Conservation (phyloP, 2,888 invertebrate species). For the Schizotus pectinicornis region DNA sequence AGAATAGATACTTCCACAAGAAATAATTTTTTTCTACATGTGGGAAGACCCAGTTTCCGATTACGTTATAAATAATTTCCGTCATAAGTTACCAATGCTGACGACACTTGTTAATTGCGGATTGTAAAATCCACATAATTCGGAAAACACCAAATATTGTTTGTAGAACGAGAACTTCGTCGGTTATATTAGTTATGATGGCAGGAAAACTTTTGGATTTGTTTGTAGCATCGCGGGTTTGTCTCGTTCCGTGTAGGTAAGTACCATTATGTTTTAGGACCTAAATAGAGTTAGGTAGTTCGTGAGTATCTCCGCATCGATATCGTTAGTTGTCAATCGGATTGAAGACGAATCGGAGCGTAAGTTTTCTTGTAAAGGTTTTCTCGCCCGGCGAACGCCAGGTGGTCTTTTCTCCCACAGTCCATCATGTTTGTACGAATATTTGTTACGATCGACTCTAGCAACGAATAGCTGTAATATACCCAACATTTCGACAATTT, state of each 20-base stretch:
- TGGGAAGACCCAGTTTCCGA: too few species aligned
- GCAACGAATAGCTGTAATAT: constrained; percentile 43
- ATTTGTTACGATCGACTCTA: constrained; percentile 48
- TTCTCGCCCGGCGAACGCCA: constrained; percentile 40
- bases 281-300: constrained; percentile 8
- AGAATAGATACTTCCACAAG: too few species aligned
- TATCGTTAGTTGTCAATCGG: constrained; percentile 44
- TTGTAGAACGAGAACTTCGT: too few species aligned
- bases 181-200: too few species aligned
- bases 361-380: constrained; percentile 38
- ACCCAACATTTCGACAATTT: constrained; percentile 44
- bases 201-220: too few species aligned
- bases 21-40: too few species aligned
- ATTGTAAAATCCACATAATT: too few species aligned
- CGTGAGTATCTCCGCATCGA: constrained; percentile 19
- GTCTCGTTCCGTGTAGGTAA: background rate
- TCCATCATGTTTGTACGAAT: constrained; percentile 52
- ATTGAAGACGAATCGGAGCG: constrained; percentile 42
- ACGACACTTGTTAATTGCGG: too few species aligned
- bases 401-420: constrained; percentile 53
- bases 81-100: too few species aligned
- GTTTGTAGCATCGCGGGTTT: too few species aligned
- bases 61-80: too few species aligned
- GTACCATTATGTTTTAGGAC: constrained; percentile 15
- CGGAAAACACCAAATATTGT: too few species aligned